Conservation (phyloP, 2,113 vertebrate species). For the Macquaria ambigua region DNA sequence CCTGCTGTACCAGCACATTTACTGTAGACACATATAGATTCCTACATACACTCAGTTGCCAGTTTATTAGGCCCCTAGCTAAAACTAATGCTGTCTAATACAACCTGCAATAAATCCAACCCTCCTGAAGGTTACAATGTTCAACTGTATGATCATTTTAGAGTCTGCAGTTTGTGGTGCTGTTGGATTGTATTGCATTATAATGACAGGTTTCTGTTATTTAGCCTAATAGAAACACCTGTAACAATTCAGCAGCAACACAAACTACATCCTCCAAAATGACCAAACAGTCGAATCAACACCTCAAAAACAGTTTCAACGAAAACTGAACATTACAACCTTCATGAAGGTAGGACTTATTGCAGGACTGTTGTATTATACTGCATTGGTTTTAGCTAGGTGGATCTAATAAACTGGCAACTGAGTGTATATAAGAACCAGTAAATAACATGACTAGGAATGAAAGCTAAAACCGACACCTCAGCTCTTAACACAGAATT, state of each 20-base stretch:
- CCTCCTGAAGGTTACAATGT: neutral
- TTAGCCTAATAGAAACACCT: neutral
- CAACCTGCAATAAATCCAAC: neutral
- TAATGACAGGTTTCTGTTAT: no score
- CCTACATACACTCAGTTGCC: neutral
- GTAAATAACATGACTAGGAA: slow-evolving; percentile 7
- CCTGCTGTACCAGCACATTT: slow-evolving; percentile 1
- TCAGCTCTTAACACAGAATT: slow-evolving; percentile 33
- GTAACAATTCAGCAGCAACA: neutral
- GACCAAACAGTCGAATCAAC: neutral
- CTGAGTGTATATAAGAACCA: neutral
- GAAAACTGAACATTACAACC: neutral
- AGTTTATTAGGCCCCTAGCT: neutral
- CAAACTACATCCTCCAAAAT: neutral
- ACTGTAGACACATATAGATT: neutral
- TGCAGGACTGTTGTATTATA: neutral
- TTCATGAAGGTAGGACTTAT: neutral
- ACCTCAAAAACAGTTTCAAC: neutral
- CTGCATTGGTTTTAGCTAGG: neutral
- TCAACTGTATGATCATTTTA: no score
- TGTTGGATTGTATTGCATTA: neutral
- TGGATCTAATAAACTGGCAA: neutral
- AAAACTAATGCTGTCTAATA: neutral
- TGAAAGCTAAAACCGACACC: slow-evolving; percentile 13
- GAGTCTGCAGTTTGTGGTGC: no score